Evolutionary conservation across 2,113 vertebrate species (phyloP).

Genomic region (Otocyon megalotis): DNA sequence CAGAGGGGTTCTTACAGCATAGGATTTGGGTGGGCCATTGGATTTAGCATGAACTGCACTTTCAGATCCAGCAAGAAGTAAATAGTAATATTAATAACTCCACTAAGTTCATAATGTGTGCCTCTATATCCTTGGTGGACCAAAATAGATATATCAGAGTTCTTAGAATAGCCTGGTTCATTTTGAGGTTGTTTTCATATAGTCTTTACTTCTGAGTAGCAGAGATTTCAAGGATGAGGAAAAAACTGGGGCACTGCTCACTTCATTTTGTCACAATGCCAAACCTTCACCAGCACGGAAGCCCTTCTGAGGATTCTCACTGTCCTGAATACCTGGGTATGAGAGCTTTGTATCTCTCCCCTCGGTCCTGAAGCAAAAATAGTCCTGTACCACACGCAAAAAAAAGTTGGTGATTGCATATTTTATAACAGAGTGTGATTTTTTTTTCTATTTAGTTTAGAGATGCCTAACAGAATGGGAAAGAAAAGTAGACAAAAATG

Average conservation of each 20-base stretch:
- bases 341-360: not conserved
- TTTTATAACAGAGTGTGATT: not conserved
- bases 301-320: not conserved
- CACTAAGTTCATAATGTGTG: not conserved
- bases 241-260: not conserved
- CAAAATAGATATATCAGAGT: not conserved
- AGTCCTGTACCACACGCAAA: not conserved
- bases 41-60: not conserved
- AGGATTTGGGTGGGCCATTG: not conserved
- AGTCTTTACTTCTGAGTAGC: not conserved
- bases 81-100: not conserved
- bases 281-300: not conserved
- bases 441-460: conserved; percentile 37
- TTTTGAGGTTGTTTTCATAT: not conserved
- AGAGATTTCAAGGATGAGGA: not conserved
- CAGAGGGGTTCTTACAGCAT: not conserved
- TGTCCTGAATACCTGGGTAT: not conserved
- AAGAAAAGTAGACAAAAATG: not conserved
- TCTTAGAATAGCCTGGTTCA: not conserved
- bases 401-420: not conserved
- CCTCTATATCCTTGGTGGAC: not conserved
- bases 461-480: not conserved
- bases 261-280: not conserved
- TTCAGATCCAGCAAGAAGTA: not conserved
- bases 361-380: not conserved